Evolutionary conservation across 2,888 invertebrate genomes (phyloP), one percentile per base, ranked within the genome.

Genomic region (Syritta pipiens): DNA sequence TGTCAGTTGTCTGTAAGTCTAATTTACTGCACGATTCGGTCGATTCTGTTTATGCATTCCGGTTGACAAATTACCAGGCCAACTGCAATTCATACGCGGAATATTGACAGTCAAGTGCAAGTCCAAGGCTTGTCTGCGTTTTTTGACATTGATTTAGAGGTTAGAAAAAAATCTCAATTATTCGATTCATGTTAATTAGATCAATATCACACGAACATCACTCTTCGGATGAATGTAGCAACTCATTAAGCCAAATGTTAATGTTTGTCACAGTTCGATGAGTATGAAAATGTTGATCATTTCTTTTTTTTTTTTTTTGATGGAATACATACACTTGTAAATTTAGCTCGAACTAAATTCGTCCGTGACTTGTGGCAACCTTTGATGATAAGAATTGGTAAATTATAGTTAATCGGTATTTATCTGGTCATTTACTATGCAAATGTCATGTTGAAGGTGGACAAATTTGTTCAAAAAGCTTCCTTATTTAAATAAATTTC

Each of bases 81-180:
- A n/a, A 49, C 62, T 49, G 26, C 32, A 26, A 76, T 44, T 60
- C 14, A 48, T 9, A 44, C 10, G n/a, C 51, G 12, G 35, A 12
- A 37, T 57, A 63, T 62, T 69, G 69, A 57, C 62, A 69, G 62
- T 57, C 76, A 76, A 69, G 76, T 76, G 63, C 69, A 76, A 76
- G 76, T 76, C 69, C 76, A 76, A 76, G 76, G 76, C 42, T 63
- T 62, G 46, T 37, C 48, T 26, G 67, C 68, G 42, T 62, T 68
- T 55, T 69, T 49, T 76, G 49, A 44, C 62, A 69, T 69, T 76
- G 69, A 51, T 49, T 28, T 67, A 4, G 67, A 57, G 67, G 67
- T 48, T 57, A 42, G 42, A 69, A 59, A 42, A 26, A 63, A 53
- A 12, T 12, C 14, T 28, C 37, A 62, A 74, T 75, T 75, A 68